These are phyloP conservation scores for Hucho hucho DNA, from an alignment of 2,113 vertebrate species.

Conservation along the genomic window DNA sequence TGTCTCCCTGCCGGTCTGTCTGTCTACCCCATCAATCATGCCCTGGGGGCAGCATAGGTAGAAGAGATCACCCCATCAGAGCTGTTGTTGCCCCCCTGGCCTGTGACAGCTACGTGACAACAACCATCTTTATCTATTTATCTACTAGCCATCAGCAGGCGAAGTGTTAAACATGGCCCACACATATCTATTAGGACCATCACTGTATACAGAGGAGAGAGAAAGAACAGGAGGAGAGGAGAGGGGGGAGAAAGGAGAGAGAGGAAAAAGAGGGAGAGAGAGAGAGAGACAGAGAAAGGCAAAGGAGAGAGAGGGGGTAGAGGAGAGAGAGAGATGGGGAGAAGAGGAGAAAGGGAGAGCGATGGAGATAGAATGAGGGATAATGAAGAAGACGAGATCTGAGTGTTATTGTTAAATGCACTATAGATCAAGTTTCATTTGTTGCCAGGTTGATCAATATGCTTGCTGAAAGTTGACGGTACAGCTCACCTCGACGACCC, in stretches of 20 bases:
- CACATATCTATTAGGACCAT: neutral
- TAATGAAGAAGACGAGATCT: neutral
- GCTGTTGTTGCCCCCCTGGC: too few species aligned
- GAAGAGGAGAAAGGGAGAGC: too few species aligned
- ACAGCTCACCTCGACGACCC: constrained; percentile 87
- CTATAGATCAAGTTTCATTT: neutral
- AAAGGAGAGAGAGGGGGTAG: neutral
- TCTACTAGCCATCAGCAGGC: neutral
- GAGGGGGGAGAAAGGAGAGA: too few species aligned
- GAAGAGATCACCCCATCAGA: too few species aligned
- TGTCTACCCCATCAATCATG: too few species aligned
- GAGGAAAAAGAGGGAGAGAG: neutral
- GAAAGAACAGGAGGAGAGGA: too few species aligned
- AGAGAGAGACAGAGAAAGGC: neutral
- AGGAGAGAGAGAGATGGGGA: constrained; percentile 17
- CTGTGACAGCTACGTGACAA: too few species aligned
- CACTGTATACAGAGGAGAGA: neutral
- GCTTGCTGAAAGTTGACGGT: too few species aligned
- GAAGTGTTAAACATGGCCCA: neutral
- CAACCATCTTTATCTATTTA: neutral
- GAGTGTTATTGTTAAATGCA: neutral
- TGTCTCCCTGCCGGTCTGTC: too few species aligned
- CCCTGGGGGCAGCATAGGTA: too few species aligned
- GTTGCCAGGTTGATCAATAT: neutral
- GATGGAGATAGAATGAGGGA: neutral